Conservation (phyloP, 2,113 vertebrate genomes). For the Terrapene triunguis region DNA sequence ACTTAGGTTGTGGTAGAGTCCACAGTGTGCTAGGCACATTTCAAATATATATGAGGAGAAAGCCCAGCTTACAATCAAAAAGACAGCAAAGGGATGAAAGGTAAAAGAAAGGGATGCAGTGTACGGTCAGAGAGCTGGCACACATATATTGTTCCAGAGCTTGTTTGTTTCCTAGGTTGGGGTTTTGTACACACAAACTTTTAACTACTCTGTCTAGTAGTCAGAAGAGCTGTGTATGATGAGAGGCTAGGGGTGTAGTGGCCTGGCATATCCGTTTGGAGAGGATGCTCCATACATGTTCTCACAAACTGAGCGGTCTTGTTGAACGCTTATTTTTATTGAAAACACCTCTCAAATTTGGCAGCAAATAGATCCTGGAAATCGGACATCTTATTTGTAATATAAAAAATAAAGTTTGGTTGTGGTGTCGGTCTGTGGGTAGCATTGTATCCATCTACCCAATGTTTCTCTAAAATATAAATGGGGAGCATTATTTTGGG, state of each 20-base stretch:
- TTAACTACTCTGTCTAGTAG: neutral
- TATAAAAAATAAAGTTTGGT: neutral
- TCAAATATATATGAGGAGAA: neutral
- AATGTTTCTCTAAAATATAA: neutral
- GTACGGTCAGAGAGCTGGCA: neutral
- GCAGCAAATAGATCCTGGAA: neutral
- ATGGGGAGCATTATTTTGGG: neutral
- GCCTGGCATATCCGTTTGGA: neutral
- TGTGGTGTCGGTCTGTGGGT: neutral
- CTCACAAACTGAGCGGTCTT: neutral
- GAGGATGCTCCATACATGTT: neutral
- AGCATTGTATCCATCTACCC: neutral
- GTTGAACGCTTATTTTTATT: neutral
- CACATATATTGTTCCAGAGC: neutral
- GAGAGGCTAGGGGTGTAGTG: neutral
- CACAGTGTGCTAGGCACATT: neutral
- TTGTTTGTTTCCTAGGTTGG: neutral
- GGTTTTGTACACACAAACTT: neutral
- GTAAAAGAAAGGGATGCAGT: neutral
- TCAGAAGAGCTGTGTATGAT: neutral
- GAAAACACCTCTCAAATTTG: slow-evolving; percentile 24
- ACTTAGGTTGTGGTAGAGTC: neutral
- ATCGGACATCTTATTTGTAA: neutral
- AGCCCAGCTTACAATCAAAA: neutral
- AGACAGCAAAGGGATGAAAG: neutral